These are phyloP conservation scores for Gymnothorax javanicus DNA, from an alignment of 2,797 vertebrate genomes.

Conservation along the genomic window DNA sequence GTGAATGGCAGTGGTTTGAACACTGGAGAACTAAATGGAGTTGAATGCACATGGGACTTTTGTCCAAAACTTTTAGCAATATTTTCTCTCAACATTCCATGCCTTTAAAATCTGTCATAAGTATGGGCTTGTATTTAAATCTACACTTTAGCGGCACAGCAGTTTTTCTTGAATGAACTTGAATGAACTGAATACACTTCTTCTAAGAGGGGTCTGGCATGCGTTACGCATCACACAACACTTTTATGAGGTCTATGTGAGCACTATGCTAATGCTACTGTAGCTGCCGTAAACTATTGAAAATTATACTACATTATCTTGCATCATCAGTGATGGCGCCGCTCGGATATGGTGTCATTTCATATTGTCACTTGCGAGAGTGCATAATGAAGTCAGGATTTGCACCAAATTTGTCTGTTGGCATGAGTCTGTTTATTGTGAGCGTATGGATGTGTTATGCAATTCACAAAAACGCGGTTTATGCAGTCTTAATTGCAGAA, in stretches of 20 bases:
- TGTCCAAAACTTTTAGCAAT: too few species aligned
- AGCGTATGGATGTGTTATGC: background rate
- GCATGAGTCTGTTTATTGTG: background rate
- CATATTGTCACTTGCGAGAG: background rate
- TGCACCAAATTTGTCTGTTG: background rate
- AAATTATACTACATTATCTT: background rate
- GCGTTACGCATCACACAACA: background rate
- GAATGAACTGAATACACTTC: background rate
- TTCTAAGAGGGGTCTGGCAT: background rate
- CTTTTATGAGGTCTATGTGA: background rate
- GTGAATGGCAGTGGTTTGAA: conserved; percentile 5
- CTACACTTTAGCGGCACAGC: background rate
- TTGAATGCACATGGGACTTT: background rate
- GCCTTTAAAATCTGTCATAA: background rate
- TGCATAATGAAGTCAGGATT: background rate
- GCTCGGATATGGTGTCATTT: background rate
- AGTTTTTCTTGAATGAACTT: background rate
- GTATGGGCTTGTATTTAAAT: background rate
- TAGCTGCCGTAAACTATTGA: background rate
- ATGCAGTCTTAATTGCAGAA: background rate
- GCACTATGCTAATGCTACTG: background rate
- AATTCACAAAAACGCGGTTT: background rate
- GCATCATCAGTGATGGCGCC: background rate
- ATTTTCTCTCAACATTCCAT: background rate
- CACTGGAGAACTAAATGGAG: conserved; percentile 1